Conservation (phyloP, 2,113 vertebrate species). For the Archocentrus centrarchus region DNA sequence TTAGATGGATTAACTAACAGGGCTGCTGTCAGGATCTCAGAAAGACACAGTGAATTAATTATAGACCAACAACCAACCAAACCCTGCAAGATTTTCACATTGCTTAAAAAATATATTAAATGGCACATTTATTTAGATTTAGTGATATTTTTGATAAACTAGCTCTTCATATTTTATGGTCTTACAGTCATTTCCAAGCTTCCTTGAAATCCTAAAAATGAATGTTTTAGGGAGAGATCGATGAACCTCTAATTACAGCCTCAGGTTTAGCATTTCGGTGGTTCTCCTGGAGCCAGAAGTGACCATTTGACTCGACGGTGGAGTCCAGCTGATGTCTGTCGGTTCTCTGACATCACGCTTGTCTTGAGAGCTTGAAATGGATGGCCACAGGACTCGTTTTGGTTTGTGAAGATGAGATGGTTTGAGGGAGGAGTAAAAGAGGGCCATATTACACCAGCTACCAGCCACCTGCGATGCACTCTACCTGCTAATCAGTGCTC, state of each 20-base stretch:
- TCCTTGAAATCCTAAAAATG: too few species aligned
- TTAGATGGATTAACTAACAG: conserved; percentile 1
- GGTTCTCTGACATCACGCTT: too few species aligned
- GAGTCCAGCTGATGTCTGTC: too few species aligned
- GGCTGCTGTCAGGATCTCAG: not conserved
- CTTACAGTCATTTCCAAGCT: not conserved
- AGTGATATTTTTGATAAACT: not conserved
- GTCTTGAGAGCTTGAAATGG: too few species aligned
- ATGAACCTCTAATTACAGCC: not conserved
- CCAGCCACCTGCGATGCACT: too few species aligned
- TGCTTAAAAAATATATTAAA: not conserved
- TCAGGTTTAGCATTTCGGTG: not conserved
- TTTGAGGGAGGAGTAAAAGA: too few species aligned
- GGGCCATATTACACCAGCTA: too few species aligned
- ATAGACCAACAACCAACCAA: not conserved
- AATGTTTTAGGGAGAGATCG: too few species aligned
- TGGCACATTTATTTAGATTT: not conserved
- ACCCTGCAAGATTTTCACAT: not conserved
- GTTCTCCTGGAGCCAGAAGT: not conserved
- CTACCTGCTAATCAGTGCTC: too few species aligned
- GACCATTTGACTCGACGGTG: too few species aligned
- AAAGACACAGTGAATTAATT: not conserved
- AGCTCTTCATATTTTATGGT: not conserved
- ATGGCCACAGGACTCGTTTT: too few species aligned
- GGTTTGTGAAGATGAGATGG: too few species aligned